Percentiles rank a stretch among this genome's conserved stretches.
Conservation (phyloP, 2,888 invertebrate genomes). For the Synanthedon myopaeformis region DNA sequence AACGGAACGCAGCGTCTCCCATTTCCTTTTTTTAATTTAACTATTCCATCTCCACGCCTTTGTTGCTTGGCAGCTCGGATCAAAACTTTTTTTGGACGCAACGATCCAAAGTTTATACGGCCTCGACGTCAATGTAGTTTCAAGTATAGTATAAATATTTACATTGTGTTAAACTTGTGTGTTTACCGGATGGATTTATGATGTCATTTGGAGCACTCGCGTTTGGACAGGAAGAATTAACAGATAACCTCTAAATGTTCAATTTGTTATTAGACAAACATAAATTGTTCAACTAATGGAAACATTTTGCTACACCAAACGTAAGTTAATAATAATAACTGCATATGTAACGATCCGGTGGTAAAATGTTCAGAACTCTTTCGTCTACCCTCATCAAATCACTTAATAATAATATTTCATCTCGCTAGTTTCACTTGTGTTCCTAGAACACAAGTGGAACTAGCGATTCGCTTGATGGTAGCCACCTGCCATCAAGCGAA, state of each 20-base stretch:
- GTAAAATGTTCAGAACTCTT: no score
- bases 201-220: constrained; percentile 28
- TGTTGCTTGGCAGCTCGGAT: constrained; percentile 35
- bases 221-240: constrained; percentile 37
- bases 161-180: constrained; percentile 27
- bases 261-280: constrained; percentile 20
- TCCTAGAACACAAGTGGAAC: no score
- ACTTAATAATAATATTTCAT: no score
- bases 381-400: no score
- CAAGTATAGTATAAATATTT: constrained; percentile 41
- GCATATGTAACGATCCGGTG: no score
- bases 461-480: no score
- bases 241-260: constrained; percentile 34
- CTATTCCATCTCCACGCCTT: constrained; percentile 43
- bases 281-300: background rate
- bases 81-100: constrained; percentile 25
- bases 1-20: constrained; percentile 43
- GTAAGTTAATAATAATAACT: no score
- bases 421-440: no score
- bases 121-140: constrained; percentile 10
- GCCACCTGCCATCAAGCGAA: no score
- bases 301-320: no score
- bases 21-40: constrained; percentile 42
- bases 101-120: constrained; percentile 11
- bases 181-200: constrained; percentile 43